These are phyloP conservation scores for Gobio occitaniae DNA, from an alignment of 2,797 vertebrate species.

Conservation along the genomic window DNA sequence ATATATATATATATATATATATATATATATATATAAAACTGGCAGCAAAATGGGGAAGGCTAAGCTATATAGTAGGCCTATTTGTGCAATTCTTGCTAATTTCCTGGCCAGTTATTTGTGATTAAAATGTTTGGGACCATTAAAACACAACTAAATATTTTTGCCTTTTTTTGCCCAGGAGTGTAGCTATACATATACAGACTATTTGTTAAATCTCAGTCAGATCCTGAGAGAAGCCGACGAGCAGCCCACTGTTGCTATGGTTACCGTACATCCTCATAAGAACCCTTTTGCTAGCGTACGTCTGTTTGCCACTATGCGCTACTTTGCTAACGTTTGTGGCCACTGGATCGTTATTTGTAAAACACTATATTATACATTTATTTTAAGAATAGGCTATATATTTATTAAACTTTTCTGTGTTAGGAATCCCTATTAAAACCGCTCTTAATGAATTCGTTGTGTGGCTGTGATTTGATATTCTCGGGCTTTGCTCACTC, in stretches of 20 bases:
- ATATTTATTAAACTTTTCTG: neutral
- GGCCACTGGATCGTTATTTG: neutral
- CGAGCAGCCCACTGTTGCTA: neutral
- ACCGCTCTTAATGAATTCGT: neutral
- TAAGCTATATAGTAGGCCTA: neutral
- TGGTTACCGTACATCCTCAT: neutral
- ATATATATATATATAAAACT: neutral
- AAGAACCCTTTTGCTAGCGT: neutral
- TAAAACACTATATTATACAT: neutral
- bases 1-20: neutral
- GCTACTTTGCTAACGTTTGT: neutral
- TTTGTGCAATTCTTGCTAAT: neutral
- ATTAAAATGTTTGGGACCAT: neutral
- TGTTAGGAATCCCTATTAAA: neutral
- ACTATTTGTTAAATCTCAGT: neutral
- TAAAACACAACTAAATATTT: neutral
- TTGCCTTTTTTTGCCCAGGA: neutral
- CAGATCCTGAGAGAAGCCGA: neutral
- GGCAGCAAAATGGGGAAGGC: neutral
- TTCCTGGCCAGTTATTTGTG: neutral
- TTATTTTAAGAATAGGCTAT: neutral
- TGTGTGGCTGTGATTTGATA: neutral
- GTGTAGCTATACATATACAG: neutral
- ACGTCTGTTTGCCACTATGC: neutral
- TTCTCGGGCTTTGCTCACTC: neutral